Conservation (phyloP, 2,888 invertebrate genomes). For the Encarsia formosa region DNA sequence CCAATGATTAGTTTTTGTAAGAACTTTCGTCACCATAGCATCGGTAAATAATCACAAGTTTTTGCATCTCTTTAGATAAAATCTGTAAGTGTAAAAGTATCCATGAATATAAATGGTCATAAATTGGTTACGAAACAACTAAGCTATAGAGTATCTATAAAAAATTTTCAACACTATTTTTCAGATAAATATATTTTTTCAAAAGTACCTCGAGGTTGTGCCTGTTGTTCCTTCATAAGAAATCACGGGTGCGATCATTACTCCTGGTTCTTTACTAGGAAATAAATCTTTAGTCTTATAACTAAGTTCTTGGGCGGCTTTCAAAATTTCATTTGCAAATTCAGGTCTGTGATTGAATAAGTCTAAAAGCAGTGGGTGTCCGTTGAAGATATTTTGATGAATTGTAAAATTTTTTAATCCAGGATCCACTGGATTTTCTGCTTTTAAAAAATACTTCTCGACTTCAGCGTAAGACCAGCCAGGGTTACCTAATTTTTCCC, state of each 20-base stretch:
- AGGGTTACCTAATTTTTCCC: constrained; percentile 56
- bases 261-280: constrained; percentile 45
- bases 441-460: constrained; percentile 53
- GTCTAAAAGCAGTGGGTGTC: constrained; percentile 40
- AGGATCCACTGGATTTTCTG: constrained; percentile 49
- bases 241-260: constrained; percentile 49
- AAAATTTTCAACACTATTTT: no score
- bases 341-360: constrained; percentile 42
- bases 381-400: constrained; percentile 20
- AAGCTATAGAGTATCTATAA: no score
- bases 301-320: constrained; percentile 46
- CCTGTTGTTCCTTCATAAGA: constrained; percentile 50
- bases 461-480: constrained; percentile 59
- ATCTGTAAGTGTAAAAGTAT: no score
- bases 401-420: constrained; percentile 39
- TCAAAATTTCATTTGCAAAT: constrained; percentile 36
- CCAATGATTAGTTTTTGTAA: constrained; percentile 32
- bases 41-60: constrained; percentile 54
- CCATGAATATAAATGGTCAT: no score
- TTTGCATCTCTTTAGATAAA: constrained; percentile 39
- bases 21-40: constrained; percentile 51
- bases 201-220: constrained; percentile 52
- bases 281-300: constrained; percentile 39
- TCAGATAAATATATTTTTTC: no score
- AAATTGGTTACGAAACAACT: no score